A percentile compares a stretch with the other conserved stretches of the same genome.
Conservation (phyloP, 2,888 invertebrate species). For the Cyrtodaria siliqua region DNA sequence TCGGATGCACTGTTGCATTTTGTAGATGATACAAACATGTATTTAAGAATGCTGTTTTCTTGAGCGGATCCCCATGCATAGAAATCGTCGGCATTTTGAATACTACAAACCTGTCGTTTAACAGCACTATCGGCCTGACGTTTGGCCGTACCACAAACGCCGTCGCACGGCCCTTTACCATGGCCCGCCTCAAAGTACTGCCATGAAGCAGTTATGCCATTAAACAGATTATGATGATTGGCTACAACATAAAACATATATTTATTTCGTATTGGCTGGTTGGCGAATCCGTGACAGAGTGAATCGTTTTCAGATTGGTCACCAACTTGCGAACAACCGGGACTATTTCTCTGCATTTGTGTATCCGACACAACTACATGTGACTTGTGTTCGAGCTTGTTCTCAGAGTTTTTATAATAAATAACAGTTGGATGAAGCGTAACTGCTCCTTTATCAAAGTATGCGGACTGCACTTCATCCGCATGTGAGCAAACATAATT, state of each 20-base stretch:
- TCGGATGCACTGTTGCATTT: too few species aligned
- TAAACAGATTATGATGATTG: slow-evolving; percentile 17
- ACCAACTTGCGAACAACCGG: not conserved
- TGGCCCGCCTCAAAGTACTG: slow-evolving; percentile 40
- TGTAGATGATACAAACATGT: too few species aligned
- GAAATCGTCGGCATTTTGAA: slow-evolving; percentile 45
- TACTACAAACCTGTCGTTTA: slow-evolving; percentile 10
- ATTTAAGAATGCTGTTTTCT: too few species aligned
- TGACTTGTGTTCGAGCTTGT: slow-evolving; percentile 24
- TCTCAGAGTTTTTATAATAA: slow-evolving; percentile 8
- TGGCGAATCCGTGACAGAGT: slow-evolving; percentile 45
- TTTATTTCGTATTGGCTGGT: slow-evolving; percentile 34
- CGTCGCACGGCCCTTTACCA: slow-evolving; percentile 44
- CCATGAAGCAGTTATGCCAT: slow-evolving; percentile 32
- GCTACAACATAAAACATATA: slow-evolving; percentile 17
- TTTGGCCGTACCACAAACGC: slow-evolving; percentile 46
- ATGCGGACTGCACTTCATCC: slow-evolving; percentile 46
- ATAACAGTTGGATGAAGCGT: slow-evolving; percentile 27
- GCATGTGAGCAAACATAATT: slow-evolving; percentile 38
- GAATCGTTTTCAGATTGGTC: slow-evolving; percentile 23
- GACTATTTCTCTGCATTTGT: slow-evolving; percentile 8
- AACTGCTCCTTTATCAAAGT: slow-evolving; percentile 41
- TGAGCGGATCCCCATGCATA: slow-evolving; percentile 18
- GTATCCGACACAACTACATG: slow-evolving; percentile 31
- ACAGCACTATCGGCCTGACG: slow-evolving; percentile 35